phyloP scores from a whole-genome alignment of 2,797 vertebrate genomes.

The Leptatherina wallacei region DNA sequence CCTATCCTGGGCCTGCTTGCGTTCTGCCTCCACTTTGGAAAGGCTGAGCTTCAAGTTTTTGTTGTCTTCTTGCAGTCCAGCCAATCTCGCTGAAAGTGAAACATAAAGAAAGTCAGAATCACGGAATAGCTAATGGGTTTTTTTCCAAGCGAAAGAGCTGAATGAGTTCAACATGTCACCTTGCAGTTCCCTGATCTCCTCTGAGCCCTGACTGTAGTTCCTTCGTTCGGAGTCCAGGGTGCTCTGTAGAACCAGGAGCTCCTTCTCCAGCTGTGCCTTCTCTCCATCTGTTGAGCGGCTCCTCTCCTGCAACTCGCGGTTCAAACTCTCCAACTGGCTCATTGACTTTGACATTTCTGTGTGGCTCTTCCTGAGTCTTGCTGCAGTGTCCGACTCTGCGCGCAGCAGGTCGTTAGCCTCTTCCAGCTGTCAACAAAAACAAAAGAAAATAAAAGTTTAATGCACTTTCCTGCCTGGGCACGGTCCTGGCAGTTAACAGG shows the following conservation, averaged over 20 bases:
- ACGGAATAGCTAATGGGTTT: not conserved
- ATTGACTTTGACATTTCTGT: slow-evolving; percentile 93
- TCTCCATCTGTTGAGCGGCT: slow-evolving; percentile 86
- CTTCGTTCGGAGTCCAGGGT: slow-evolving; percentile 93
- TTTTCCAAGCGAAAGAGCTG: not conserved
- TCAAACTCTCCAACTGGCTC: slow-evolving; percentile 91
- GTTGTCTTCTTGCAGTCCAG: slow-evolving; percentile 93
- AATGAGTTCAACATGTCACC: slow-evolving; percentile 79
- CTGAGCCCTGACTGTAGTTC: slow-evolving; percentile 93
- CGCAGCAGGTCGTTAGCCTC: slow-evolving; percentile 96
- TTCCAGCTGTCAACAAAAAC: slow-evolving; percentile 85
- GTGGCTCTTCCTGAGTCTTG: slow-evolving; percentile 93
- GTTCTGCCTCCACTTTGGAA: slow-evolving; percentile 91
- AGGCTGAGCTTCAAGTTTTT: slow-evolving; percentile 91
- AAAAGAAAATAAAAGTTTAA: not conserved
- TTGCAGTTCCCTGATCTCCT: slow-evolving; percentile 96
- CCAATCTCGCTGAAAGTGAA: slow-evolving; percentile 85
- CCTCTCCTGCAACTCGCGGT: slow-evolving; percentile 95
- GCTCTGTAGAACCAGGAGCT: slow-evolving; percentile 92
- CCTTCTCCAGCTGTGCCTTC: slow-evolving; percentile 91
- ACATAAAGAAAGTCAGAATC: slow-evolving; percentile 15
- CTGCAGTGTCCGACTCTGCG: slow-evolving; percentile 94
- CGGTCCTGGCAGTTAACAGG: not conserved
- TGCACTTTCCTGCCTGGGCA: not conserved
- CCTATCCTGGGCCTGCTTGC: slow-evolving; percentile 93